Percentiles rank a stretch among this genome's conserved stretches.
Evolutionary conservation across 2,113 vertebrate genomes (phyloP).

Genomic region (Notothenia coriiceps): DNA sequence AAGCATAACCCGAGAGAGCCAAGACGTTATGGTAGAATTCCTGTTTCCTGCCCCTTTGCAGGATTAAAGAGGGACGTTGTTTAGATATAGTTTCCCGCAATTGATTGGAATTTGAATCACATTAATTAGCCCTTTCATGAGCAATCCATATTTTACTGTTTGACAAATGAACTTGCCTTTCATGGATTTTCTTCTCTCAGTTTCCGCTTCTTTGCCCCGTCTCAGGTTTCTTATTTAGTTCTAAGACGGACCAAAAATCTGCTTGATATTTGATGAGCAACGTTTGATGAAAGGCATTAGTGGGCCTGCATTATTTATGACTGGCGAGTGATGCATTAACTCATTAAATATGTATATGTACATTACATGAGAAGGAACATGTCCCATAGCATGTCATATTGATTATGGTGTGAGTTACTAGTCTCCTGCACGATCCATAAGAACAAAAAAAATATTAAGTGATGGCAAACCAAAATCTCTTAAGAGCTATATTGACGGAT

Average conservation of each 20-base stretch:
- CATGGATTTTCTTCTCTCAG: constrained; percentile 44
- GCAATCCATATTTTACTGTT: constrained; percentile 66
- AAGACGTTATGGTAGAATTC: constrained; percentile 62
- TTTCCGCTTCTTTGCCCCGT: constrained; percentile 41
- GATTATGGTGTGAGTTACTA: constrained; percentile 79
- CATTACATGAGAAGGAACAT: constrained; percentile 82
- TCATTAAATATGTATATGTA: constrained; percentile 80
- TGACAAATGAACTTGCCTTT: constrained; percentile 69
- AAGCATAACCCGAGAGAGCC: constrained; percentile 52
- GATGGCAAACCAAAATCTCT: constrained; percentile 60
- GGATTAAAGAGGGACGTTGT: constrained; percentile 64
- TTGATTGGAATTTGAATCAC: constrained; percentile 70
- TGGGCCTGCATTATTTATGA: constrained; percentile 78
- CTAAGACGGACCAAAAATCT: constrained; percentile 72
- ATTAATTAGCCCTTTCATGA: constrained; percentile 75
- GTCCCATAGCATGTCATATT: constrained; percentile 79
- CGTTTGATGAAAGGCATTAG: constrained; percentile 80
- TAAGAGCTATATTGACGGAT: constrained; percentile 66
- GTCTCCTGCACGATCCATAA: constrained; percentile 58
- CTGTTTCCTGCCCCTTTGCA: constrained; percentile 55
- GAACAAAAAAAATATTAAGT: constrained; percentile 72
- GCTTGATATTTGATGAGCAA: constrained; percentile 82
- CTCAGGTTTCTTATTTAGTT: constrained; percentile 64
- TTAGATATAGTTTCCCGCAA: constrained; percentile 54
- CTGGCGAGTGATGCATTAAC: constrained; percentile 78